Percentiles rank a stretch among this genome's conserved stretches.
phyloP scores from a whole-genome alignment of 2,113 vertebrate genomes.

The Chrysemys picta region DNA sequence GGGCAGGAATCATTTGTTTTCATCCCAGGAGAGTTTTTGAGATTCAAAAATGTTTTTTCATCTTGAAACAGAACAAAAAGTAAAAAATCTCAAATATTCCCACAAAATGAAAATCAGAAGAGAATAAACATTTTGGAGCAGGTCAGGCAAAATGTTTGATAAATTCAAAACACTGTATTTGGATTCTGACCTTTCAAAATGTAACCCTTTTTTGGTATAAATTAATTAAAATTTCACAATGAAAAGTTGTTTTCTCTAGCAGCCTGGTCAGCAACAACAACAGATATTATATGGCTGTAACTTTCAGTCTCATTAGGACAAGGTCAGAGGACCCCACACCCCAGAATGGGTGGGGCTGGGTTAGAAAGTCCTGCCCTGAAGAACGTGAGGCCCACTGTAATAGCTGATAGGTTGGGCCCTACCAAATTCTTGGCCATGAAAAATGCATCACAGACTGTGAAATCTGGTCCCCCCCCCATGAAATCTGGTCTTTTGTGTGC shows the following conservation, averaged over 20 bases:
- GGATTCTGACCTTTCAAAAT: neutral
- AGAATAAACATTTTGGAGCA: neutral
- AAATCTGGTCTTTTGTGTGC: no score
- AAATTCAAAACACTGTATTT: neutral
- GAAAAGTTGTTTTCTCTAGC: neutral
- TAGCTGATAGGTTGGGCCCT: neutral
- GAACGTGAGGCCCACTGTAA: neutral
- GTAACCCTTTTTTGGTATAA: neutral
- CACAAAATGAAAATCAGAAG: neutral
- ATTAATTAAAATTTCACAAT: neutral
- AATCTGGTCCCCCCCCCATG: no score
- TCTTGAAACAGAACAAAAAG: neutral
- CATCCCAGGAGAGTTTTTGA: neutral
- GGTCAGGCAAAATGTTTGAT: neutral
- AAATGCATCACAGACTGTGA: no score
- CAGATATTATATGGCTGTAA: neutral
- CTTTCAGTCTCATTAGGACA: neutral
- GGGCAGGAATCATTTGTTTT: neutral
- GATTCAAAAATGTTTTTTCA: neutral
- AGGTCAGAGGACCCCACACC: neutral
- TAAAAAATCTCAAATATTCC: neutral
- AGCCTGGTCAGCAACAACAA: neutral
- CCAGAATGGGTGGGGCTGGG: neutral
- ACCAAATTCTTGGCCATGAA: no score
- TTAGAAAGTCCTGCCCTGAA: neutral